Base-by-base conservation (phyloP, 2,888 invertebrate species). In the Parthenolecanium corni region DNA sequence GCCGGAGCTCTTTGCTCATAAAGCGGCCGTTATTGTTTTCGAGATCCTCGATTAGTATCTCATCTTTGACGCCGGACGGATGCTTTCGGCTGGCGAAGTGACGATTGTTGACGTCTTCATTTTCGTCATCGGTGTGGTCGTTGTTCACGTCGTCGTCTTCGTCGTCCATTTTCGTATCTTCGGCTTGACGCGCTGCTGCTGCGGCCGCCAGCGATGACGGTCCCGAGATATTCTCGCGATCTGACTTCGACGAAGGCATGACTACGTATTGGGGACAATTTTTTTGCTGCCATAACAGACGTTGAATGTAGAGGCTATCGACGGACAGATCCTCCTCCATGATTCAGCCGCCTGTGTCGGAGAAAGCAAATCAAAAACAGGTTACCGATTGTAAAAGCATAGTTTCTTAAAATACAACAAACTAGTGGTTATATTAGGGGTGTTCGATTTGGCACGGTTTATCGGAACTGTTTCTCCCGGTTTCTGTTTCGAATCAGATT, bases 21-120 rank as follows among this genome's bases (percentile, higher is more conserved):
- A 49, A 61, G 2, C 47, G 49, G 11, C 61, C 61, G 40, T 61
- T 61, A 40, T 61, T 61, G 51, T 61, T 61, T 47, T 61, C 61
- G 11, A 61, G 49, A 40, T 61, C 61, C 51, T 61, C 61, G 61
- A 49, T 49, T 6, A 49, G 49, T 11, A 49, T 49, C n/a, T 40
- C 40, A 1, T 46, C 2, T n/a, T n/a, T n/a, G n/a, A n/a, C n/a
- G n/a, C n/a, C n/a, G n/a, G n/a, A n/a, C n/a, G n/a, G n/a, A n/a
- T n/a, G n/a, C n/a, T n/a, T n/a, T n/a, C n/a, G n/a, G n/a, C n/a
- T n/a, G n/a, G n/a, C n/a, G n/a, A n/a, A n/a, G n/a, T n/a, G n/a
- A n/a, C n/a, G n/a, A n/a, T n/a, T n/a, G n/a, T n/a, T n/a, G n/a
- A n/a, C n/a, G 3, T 20, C 21, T 21, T 49, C 3, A 49, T 23